Percentiles rank a stretch among this genome's conserved stretches.
phyloP scores from a whole-genome alignment of 1,140 invertebrate species.

The Procambarus virginalis region DNA sequence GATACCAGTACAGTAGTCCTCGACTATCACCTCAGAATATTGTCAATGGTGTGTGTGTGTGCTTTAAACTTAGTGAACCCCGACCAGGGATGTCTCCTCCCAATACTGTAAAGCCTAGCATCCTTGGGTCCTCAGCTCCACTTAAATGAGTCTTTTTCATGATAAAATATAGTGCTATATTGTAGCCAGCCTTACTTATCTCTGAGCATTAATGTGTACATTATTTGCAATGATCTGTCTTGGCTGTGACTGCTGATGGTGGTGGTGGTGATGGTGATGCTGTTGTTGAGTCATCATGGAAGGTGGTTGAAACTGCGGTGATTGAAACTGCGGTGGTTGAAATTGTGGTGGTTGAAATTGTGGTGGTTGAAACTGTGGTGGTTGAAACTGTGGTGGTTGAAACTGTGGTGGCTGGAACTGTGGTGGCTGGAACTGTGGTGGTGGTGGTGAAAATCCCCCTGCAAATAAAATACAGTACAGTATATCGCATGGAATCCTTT shows the following conservation, averaged over 20 bases:
- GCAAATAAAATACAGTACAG: not conserved
- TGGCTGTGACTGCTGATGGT: slow-evolving; percentile 40
- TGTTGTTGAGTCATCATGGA: slow-evolving; percentile 1
- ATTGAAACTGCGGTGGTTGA: not conserved
- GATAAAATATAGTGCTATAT: not conserved
- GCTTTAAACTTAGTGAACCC: not conserved
- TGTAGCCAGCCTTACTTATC: slow-evolving; percentile 34
- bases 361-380: slow-evolving; percentile 13
- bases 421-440: slow-evolving; percentile 43
- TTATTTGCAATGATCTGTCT: slow-evolving; percentile 56
- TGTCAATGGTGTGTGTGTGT: slow-evolving; percentile 17
- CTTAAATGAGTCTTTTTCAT: not conserved
- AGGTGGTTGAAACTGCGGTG: slow-evolving; percentile 7
- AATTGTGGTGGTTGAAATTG: slow-evolving; percentile 40
- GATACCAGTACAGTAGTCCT: not conserved
- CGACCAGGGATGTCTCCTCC: not conserved
- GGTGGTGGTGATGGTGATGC: slow-evolving; percentile 29
- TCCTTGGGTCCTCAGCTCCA: not conserved
- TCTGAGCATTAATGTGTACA: slow-evolving; percentile 46
- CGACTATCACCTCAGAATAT: slow-evolving; percentile 2
- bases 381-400: slow-evolving; percentile 42
- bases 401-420: slow-evolving; percentile 34
- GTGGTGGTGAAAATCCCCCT: slow-evolving; percentile 53
- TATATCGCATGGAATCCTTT: not conserved
- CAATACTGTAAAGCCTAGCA: not conserved